Conservation (phyloP, 2,113 vertebrate genomes). For the Argyrosomus japonicus region DNA sequence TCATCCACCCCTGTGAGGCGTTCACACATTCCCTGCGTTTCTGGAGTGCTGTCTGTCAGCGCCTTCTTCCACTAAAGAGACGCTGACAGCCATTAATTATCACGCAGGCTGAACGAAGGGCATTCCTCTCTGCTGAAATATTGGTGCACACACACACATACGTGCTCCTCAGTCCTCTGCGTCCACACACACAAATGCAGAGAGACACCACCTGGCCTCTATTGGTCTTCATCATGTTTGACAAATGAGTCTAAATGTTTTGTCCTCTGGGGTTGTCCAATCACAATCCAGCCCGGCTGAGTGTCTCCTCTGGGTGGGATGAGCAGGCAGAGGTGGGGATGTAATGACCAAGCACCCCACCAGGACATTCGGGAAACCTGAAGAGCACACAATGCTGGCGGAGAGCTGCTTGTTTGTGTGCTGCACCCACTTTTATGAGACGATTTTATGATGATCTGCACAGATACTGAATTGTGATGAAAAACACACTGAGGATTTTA, state of each 20-base stretch:
- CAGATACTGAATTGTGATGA: slow-evolving; percentile 65
- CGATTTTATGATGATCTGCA: slow-evolving; percentile 63
- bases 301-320: slow-evolving; percentile 10
- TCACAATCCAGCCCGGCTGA: slow-evolving; percentile 24
- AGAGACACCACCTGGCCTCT: slow-evolving; percentile 64
- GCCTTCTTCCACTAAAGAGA: slow-evolving; percentile 78
- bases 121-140: slow-evolving; percentile 69
- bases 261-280: slow-evolving; percentile 55
- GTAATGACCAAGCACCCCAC: slow-evolving; percentile 1
- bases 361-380: slow-evolving; percentile 15
- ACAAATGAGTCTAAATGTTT: slow-evolving; percentile 66
- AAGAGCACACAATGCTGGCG: slow-evolving; percentile 5
- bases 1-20: slow-evolving; percentile 50
- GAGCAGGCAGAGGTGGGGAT: slow-evolving; percentile 18
- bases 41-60: slow-evolving; percentile 80
- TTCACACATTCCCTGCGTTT: slow-evolving; percentile 79
- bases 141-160: slow-evolving; percentile 10
- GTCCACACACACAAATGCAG: slow-evolving; percentile 25
- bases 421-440: slow-evolving; percentile 61
- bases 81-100: slow-evolving; percentile 84
- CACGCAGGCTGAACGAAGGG: slow-evolving; percentile 76
- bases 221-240: slow-evolving; percentile 66
- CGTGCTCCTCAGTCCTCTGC: slow-evolving; percentile 1
- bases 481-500: slow-evolving; percentile 55
- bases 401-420: slow-evolving; percentile 15